Base-by-base conservation (phyloP, 2,888 invertebrate genomes). In the Lomographa bimaculata region DNA sequence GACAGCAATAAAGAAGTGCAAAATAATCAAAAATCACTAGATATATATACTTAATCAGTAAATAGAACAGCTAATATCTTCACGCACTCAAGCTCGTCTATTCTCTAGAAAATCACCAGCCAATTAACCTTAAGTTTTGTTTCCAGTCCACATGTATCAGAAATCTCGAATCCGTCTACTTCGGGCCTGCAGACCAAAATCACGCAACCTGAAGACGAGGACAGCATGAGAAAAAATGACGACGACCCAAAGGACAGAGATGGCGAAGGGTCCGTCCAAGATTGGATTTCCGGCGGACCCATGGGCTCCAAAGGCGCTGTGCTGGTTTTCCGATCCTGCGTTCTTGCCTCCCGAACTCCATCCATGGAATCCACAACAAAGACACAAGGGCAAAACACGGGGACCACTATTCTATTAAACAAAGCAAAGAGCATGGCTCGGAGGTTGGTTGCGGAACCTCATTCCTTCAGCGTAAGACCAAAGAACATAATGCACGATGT, bases 311-410 rank as follows among this genome's bases (percentile, higher is more conserved):
- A 91, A 39, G 92, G 90, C 35, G 90, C 93, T 2, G 91, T 93
- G 27, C 83, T 94, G 34, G 89, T 94, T 27, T 94, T 94, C 77
- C 86, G 93, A 57, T 93, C 93, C 59, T 91, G 91, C 50, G 92
- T 92, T 24, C 77, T 93, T 47, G 92, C 92, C 0, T 67, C 75
- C 0, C 56, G 75, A 8, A 79, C 82, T 1, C 81, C 86, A 0
- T 83, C 85, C 38, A 76, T 79, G 82, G 91, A 80, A 55, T 90
- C 73, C 1, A 64, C 82, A 43, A 90, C 79, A 24, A 85, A 79
- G 57, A 76, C 76, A 0, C 71, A 70, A 10, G 85, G 85, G 0
- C 79, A 81, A 42, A 87, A 84, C 44, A 86, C 86, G 0, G 85
- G 86, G 1, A 85, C 82, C 7, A 64, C 80, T 1, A 85, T 87